These are phyloP conservation scores for Sycophila texana DNA, from an alignment of 2,888 invertebrate genomes.

Conservation along the genomic window DNA sequence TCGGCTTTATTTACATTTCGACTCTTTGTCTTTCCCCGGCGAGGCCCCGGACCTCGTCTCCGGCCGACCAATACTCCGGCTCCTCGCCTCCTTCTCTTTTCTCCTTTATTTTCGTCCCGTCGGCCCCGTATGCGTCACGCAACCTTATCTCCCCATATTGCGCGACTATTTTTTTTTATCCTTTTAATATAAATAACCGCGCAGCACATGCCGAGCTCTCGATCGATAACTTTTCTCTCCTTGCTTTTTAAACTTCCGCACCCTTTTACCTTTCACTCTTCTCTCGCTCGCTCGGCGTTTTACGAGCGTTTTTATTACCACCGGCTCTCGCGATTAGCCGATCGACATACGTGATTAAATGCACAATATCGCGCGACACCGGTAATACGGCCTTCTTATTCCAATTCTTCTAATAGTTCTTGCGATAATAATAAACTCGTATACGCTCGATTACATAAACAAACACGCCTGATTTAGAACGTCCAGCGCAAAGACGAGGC, in stretches of 20 bases:
- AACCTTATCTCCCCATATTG: background rate
- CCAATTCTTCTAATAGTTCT: background rate
- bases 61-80: no score
- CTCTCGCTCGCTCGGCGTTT: background rate
- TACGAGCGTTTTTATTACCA: background rate
- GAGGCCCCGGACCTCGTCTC: no score
- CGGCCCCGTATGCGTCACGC: slow-evolving; percentile 3
- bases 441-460: slow-evolving; percentile 39
- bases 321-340: background rate
- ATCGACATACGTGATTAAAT: slow-evolving; percentile 34
- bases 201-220: background rate
- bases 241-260: background rate
- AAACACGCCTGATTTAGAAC: slow-evolving; percentile 28
- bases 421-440: background rate
- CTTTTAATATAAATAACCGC: slow-evolving; percentile 12
- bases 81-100: background rate
- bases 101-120: slow-evolving; percentile 7
- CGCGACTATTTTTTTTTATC: background rate
- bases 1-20: slow-evolving; percentile 42
- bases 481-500: slow-evolving; percentile 12
- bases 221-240: background rate
- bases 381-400: slow-evolving; percentile 8
- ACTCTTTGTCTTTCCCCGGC: slow-evolving; percentile 30
- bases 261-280: background rate
- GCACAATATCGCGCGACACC: slow-evolving; percentile 17